Evolutionary conservation across 2,888 invertebrate species (phyloP).

Genomic region (Andrena camellia): DNA sequence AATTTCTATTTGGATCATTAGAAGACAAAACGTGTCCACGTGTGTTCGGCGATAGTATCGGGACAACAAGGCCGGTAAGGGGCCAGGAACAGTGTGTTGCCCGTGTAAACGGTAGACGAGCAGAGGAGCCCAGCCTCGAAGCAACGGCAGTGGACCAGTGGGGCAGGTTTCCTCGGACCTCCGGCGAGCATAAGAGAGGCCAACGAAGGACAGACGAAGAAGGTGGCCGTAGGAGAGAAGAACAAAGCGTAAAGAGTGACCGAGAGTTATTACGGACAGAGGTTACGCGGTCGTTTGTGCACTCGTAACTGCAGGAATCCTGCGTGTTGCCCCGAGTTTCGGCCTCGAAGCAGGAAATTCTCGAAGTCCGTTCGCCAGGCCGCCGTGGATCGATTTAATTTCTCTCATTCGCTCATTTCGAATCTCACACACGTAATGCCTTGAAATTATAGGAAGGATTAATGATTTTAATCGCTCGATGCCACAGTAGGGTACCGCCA

Average conservation of each 20-base stretch:
- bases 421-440: background rate
- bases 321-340: conserved; percentile 38
- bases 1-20: conserved; percentile 79
- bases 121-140: conserved; percentile 50
- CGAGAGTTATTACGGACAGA: conserved; percentile 66
- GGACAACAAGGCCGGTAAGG: conserved; percentile 68
- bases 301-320: conserved; percentile 62
- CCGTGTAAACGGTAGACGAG: conserved; percentile 74
- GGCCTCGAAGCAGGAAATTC: conserved; percentile 43
- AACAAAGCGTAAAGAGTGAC: conserved; percentile 39
- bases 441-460: conserved; percentile 15
- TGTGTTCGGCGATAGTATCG: conserved; percentile 73
- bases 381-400: background rate
- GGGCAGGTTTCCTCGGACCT: conserved; percentile 70
- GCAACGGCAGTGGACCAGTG: conserved; percentile 64
- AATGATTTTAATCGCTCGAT: conserved; percentile 36
- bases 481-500: conserved; percentile 22
- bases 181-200: conserved; percentile 48
- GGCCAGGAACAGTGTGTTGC: conserved; percentile 66
- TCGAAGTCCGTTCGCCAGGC: conserved; percentile 16
- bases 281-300: conserved; percentile 63
- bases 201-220: conserved; percentile 16
- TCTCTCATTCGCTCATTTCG: background rate
- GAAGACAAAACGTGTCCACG: conserved; percentile 79
- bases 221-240: background rate